These are phyloP conservation scores for Saguinus imperator DNA, from an alignment of 2,113 vertebrate species.

Conservation along the genomic window DNA sequence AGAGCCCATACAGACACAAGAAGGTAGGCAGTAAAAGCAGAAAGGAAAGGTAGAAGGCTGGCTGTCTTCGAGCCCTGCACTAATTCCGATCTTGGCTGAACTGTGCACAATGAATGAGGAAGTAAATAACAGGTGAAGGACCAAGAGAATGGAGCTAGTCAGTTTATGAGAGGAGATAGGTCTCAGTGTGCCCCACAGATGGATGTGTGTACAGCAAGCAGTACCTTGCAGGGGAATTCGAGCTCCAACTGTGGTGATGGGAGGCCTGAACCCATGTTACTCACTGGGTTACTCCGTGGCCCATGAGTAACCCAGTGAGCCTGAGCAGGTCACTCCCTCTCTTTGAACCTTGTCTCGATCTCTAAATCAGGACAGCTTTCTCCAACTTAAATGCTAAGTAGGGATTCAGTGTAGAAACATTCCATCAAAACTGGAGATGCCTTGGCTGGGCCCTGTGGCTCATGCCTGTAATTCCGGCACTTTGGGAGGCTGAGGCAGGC, in stretches of 20 bases:
- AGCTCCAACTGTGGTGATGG: not conserved
- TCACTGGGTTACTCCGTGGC: no score
- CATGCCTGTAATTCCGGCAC: no score
- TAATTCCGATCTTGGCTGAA: not conserved
- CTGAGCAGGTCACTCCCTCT: rapidly evolving
- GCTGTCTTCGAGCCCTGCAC: not conserved
- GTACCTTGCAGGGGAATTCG: rapidly evolving
- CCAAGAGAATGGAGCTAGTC: no score
- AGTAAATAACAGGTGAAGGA: not conserved
- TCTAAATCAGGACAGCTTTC: not conserved
- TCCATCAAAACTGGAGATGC: not conserved
- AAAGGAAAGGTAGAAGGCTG: not conserved
- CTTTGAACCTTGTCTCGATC: not conserved
- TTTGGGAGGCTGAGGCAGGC: no score
- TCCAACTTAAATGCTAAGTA: not conserved
- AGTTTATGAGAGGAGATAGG: not conserved
- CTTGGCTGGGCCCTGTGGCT: no score
- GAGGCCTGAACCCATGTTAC: not conserved
- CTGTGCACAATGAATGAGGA: not conserved
- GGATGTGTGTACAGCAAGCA: not conserved
- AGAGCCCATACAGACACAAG: not conserved
- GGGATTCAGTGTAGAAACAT: not conserved
- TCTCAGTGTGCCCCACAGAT: rapidly evolving
- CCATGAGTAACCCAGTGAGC: not conserved
- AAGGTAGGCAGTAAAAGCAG: not conserved